phyloP scores from a whole-genome alignment of 2,888 invertebrate species.

The Caprella mutica region DNA sequence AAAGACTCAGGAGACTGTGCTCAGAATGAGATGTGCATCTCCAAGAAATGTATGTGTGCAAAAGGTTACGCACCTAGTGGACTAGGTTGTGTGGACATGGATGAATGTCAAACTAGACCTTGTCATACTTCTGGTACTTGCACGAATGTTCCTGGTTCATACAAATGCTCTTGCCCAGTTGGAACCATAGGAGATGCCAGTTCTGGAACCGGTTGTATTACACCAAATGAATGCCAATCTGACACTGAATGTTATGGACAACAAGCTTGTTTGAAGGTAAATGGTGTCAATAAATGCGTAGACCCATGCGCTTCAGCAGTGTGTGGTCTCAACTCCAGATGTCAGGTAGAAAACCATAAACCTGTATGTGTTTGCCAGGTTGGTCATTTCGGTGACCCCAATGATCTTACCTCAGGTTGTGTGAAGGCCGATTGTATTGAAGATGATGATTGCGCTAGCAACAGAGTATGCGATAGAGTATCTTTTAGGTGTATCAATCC shows the following conservation, averaged over 20 bases:
- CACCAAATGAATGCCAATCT: constrained; percentile 61
- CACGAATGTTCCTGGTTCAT: constrained; percentile 66
- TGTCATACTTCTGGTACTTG: constrained; percentile 72
- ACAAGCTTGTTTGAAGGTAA: constrained; percentile 51
- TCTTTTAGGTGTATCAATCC: constrained; percentile 49
- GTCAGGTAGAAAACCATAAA: constrained; percentile 58
- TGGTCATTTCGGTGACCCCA: constrained; percentile 70
- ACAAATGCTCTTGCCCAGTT: constrained; percentile 63
- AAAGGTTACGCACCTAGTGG: constrained; percentile 53
- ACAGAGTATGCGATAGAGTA: constrained; percentile 61
- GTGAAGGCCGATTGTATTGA: constrained; percentile 77
- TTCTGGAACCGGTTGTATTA: constrained; percentile 53
- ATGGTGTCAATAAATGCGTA: constrained; percentile 50
- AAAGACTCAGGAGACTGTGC: constrained; percentile 67
- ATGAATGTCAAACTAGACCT: constrained; percentile 54
- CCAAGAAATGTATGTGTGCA: constrained; percentile 53
- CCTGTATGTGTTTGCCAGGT: constrained; percentile 64
- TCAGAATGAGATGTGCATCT: constrained; percentile 61
- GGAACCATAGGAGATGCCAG: constrained; percentile 61
- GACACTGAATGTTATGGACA: constrained; percentile 63
- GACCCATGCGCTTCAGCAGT: constrained; percentile 60
- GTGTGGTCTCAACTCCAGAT: constrained; percentile 67
- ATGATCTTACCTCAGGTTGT: constrained; percentile 62
- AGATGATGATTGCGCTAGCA: constrained; percentile 59
- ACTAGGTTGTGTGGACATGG: constrained; percentile 65